Conservation (phyloP, 2,113 vertebrate genomes). For the Osmerus mordax region DNA sequence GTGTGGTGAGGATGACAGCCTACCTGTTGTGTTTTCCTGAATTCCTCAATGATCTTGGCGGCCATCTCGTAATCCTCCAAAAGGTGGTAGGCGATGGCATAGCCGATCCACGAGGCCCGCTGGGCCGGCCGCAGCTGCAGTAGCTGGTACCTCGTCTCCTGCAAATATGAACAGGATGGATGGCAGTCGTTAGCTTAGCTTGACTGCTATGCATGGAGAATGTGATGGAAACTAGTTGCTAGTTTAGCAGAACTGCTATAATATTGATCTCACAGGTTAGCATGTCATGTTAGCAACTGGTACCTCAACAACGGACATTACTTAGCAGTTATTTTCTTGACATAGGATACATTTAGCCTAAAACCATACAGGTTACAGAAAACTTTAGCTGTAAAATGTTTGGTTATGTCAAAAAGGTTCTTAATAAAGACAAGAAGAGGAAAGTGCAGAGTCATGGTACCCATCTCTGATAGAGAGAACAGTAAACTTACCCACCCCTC, state of each 20-base stretch:
- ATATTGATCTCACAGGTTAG: no score
- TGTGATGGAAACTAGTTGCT: not conserved
- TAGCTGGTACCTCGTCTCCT: conserved; percentile 98
- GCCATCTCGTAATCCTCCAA: conserved; percentile 99
- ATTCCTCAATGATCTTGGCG: conserved; percentile 97
- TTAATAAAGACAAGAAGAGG: not conserved
- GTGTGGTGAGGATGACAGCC: not conserved
- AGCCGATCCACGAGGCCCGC: conserved; percentile 97
- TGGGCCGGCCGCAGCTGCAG: conserved; percentile 94
- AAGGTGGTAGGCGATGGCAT: conserved; percentile 97
- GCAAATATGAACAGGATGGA: not conserved
- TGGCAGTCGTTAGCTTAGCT: not conserved
- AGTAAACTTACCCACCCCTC: not conserved
- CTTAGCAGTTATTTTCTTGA: no score
- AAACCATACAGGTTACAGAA: no score
- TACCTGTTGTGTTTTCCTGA: conserved; percentile 98
- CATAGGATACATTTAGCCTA: no score
- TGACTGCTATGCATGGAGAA: not conserved
- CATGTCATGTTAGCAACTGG: not conserved
- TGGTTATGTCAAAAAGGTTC: not conserved
- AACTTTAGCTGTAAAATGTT: no score
- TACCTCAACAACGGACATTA: no score
- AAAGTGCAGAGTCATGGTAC: conserved; percentile 29
- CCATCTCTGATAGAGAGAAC: not conserved
- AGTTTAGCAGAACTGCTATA: not conserved